These are phyloP conservation scores for Cantharis nigra DNA, from an alignment of 2,888 invertebrate species.

Conservation along the genomic window DNA sequence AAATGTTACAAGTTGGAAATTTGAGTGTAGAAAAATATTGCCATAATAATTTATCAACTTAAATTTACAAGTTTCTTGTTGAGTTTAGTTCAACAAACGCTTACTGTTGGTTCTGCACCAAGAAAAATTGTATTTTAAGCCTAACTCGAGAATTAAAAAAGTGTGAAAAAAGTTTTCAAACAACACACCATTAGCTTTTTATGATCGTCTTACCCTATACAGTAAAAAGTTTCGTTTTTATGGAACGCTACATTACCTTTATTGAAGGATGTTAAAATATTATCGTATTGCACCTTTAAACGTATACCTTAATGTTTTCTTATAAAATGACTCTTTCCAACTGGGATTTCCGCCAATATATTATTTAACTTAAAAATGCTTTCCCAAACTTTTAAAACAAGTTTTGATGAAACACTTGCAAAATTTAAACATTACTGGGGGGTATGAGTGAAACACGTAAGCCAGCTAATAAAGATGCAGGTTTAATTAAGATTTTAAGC, in stretches of 20 bases:
- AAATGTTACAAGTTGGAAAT: neutral
- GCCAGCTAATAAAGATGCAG: neutral
- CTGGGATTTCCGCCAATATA: slow-evolving; percentile 3
- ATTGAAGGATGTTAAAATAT: slow-evolving; percentile 32
- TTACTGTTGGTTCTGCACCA: slow-evolving; percentile 19
- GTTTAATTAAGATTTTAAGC: slow-evolving; percentile 12
- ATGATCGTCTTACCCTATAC: slow-evolving; percentile 31
- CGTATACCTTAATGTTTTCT: slow-evolving; percentile 22
- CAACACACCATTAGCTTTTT: slow-evolving; percentile 37
- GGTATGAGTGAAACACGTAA: neutral
- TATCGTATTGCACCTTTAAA: slow-evolving; percentile 27
- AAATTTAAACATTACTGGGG: neutral
- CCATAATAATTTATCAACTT: slow-evolving; percentile 12
- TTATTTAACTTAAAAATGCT: slow-evolving; percentile 10
- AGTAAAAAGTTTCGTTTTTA: slow-evolving; percentile 33
- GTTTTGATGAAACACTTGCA: neutral
- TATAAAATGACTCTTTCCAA: slow-evolving; percentile 24
- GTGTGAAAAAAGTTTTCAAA: slow-evolving; percentile 35
- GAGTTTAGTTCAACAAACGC: slow-evolving; percentile 11
- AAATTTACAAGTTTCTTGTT: slow-evolving; percentile 1
- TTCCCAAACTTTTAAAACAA: neutral
- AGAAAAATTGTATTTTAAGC: slow-evolving; percentile 29
- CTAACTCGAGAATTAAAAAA: slow-evolving; percentile 30
- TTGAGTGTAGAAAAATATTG: slow-evolving; percentile 24
- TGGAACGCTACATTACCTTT: slow-evolving; percentile 31